These are phyloP conservation scores for Aspidiotus destructor DNA, from an alignment of 2,888 invertebrate species.

Conservation along the genomic window DNA sequence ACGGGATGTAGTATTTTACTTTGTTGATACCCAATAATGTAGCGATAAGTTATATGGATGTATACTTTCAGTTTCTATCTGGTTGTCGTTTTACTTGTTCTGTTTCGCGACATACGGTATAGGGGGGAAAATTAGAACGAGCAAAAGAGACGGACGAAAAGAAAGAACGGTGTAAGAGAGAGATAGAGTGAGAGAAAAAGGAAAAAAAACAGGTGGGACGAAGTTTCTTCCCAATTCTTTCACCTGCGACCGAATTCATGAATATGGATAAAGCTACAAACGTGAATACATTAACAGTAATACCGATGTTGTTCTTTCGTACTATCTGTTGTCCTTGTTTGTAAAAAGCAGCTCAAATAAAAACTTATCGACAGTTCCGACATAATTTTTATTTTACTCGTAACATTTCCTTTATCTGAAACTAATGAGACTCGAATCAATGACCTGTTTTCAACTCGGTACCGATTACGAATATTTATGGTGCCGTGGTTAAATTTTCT, in stretches of 20 bases:
- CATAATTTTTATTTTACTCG: slow-evolving; percentile 22
- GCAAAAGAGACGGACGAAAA: not conserved
- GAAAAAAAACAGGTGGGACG: slow-evolving; percentile 24
- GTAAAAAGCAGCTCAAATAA: slow-evolving; percentile 21
- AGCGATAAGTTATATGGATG: not conserved
- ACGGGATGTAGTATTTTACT: not conserved
- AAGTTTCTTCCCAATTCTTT: slow-evolving; percentile 31
- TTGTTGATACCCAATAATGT: not conserved
- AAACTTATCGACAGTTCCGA: slow-evolving; percentile 32
- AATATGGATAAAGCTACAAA: slow-evolving; percentile 28
- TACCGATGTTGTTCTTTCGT: slow-evolving; percentile 20
- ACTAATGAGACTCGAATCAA: slow-evolving; percentile 22
- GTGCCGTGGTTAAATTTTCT: not conserved
- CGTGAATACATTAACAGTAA: slow-evolving; percentile 27
- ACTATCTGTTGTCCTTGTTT: slow-evolving; percentile 29
- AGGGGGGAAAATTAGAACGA: slow-evolving; percentile 19
- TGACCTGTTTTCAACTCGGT: slow-evolving; percentile 17
- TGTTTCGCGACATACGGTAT: slow-evolving; percentile 21
- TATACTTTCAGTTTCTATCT: not conserved
- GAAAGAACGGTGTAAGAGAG: not conserved
- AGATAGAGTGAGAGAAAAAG: not conserved
- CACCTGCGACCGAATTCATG: slow-evolving; percentile 32
- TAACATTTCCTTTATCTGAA: slow-evolving; percentile 30
- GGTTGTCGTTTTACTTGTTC: not conserved
- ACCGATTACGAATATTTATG: slow-evolving; percentile 2